A percentile compares a stretch with the other conserved stretches of the same genome.
Conservation (phyloP, 1,140 invertebrate species). For the Chelonus insularis region DNA sequence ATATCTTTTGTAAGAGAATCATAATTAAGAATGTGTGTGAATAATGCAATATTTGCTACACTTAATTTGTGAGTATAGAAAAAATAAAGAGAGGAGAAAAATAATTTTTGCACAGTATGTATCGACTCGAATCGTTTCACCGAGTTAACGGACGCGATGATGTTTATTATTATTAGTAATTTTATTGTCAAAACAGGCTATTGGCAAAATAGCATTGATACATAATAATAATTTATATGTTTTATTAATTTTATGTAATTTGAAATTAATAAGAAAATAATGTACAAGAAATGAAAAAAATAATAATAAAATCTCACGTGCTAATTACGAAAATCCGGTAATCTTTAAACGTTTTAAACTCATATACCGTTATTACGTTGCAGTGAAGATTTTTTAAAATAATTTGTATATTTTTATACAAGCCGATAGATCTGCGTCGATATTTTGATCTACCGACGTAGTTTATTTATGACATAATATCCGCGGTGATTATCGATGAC, state of each 20-base stretch:
- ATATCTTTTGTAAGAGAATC: too few relatives aligned
- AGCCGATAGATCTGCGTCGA: constrained; percentile 26
- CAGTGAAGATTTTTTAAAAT: constrained; percentile 26
- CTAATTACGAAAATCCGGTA: constrained; percentile 3
- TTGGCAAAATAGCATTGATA: neutral
- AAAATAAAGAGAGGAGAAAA: neutral
- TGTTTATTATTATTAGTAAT: neutral
- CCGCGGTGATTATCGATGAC: constrained; percentile 17
- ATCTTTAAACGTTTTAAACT: constrained; percentile 7
- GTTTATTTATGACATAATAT: constrained; percentile 10
- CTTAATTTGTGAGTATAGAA: too few relatives aligned
- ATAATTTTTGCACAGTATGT: neutral
- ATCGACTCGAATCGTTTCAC: constrained; percentile 14
- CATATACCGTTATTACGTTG: constrained; percentile 16
- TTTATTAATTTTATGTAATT: constrained; percentile 1
- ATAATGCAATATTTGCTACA: too few relatives aligned
- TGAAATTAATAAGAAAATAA: neutral
- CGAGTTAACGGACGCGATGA: constrained; percentile 15
- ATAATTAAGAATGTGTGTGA: too few relatives aligned
- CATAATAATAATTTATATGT: neutral
- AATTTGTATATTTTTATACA: constrained; percentile 36
- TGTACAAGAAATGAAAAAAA: neutral
- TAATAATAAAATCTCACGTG: constrained; percentile 2
- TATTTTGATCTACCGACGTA: constrained; percentile 24
- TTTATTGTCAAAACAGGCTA: neutral